Percentiles rank a stretch among this genome's conserved stretches.
These are phyloP conservation scores for Yasuhikotakia modesta DNA, from an alignment of 2,797 vertebrate species.

Conservation along the genomic window DNA sequence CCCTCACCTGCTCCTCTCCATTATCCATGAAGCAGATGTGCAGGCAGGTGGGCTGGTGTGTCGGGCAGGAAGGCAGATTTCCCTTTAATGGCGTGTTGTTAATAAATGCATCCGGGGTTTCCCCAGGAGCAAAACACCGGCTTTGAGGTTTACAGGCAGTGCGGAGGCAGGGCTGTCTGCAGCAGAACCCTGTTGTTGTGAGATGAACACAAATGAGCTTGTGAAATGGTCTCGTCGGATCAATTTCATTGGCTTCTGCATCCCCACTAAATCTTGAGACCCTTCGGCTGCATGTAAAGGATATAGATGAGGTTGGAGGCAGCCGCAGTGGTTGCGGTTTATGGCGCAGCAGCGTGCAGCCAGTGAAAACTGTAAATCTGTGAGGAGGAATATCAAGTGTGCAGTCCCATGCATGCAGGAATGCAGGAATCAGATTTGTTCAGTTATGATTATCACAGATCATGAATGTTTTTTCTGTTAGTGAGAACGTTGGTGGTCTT, in stretches of 20 bases:
- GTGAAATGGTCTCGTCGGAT: slow-evolving; percentile 21
- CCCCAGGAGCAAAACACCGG: slow-evolving; percentile 28
- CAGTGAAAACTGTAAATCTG: background rate
- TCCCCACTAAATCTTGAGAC: slow-evolving; percentile 33
- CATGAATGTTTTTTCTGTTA: no score
- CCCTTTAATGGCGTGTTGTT: slow-evolving; percentile 50
- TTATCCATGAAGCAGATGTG: slow-evolving; percentile 29
- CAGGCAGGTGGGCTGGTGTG: slow-evolving; percentile 12
- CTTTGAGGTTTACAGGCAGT: slow-evolving; percentile 24
- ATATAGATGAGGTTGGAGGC: background rate
- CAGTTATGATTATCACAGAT: slow-evolving; percentile 18
- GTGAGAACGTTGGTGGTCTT: no score
- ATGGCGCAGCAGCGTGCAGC: slow-evolving; percentile 35
- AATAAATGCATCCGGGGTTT: slow-evolving; percentile 53
- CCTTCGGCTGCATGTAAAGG: background rate
- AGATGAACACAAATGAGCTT: slow-evolving; percentile 42
- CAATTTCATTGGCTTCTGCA: slow-evolving; percentile 39
- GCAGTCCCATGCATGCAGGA: background rate
- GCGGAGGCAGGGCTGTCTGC: slow-evolving; percentile 39
- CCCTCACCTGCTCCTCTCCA: slow-evolving; percentile 50
- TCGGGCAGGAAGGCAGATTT: slow-evolving; percentile 13
- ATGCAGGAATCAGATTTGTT: slow-evolving; percentile 9
- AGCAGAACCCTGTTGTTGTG: slow-evolving; percentile 35
- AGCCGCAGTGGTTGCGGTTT: slow-evolving; percentile 16
- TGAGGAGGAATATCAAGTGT: background rate